Base-by-base conservation (phyloP, 2,888 invertebrate genomes). In the Auanema freiburgensis region DNA sequence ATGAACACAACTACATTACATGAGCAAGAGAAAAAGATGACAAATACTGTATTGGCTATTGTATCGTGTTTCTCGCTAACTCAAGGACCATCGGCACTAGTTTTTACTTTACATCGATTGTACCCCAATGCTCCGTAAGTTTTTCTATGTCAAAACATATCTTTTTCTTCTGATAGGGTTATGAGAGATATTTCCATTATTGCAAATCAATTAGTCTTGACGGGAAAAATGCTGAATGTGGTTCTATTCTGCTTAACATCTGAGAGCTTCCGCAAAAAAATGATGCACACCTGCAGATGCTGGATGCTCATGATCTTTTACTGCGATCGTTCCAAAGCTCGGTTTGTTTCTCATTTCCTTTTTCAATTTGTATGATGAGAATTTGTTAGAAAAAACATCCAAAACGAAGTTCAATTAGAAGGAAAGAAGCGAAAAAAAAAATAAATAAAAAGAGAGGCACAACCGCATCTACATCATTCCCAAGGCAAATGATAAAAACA, bases 141-240 rank as follows among this genome's bases (percentile, higher is more conserved):
- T 24, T 43, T 41, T 24, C 33, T 49, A 40, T 40, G 33, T 57
- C 33, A 33, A 5, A 33, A 5, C 33, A 33, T 33, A 5, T 33
- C 8, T 33, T 33, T 33, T 33, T 8, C 33, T 33, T 33, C 8
- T 8, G 8, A 8, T 33, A 65, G 65, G 50, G 61, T 57, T 60
- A 56, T 65, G 11, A 64, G 61, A 56, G 66, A 70, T 52, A 61
- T 67, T 3, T 65, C 69, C 0, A 60, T 70, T 4, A 58, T 74
- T 18, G 67, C 74, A 4, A 77, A 74, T 59, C 65, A 66, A 50
- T 64, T 78, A 3, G 76, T 76, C 8, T 57, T 77, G 49, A 77
- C 72, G 14, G 75, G 76, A 11, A 78, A 81, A 63, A 80, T 79
- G 71, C 70, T 80, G 40, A 81, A 81, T 63, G 78, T 81, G 55